Conservation (phyloP, 1,140 invertebrate genomes). For the Marisa cornuarietis region DNA sequence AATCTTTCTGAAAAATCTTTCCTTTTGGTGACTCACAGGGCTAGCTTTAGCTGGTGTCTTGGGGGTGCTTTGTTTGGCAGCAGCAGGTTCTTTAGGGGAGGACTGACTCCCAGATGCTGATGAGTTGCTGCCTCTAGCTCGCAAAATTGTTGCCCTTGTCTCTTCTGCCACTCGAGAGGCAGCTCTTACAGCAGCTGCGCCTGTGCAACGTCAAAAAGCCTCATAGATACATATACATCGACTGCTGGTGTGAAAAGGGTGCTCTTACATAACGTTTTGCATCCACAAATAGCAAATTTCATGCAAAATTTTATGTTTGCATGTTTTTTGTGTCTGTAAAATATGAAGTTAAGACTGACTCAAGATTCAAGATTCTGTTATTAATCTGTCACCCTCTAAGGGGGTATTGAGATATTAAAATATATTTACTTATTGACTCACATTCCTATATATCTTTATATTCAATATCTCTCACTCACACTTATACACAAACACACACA, state of each 20-base stretch:
- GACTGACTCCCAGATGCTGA: neutral
- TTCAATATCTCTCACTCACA: neutral
- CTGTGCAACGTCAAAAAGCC: slow-evolving; percentile 17
- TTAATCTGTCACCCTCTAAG: neutral
- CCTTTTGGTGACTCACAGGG: neutral
- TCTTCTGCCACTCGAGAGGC: slow-evolving; percentile 48
- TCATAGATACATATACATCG: too few relatives aligned
- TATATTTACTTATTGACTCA: neutral
- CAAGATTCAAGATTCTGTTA: neutral
- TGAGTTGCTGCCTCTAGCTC: slow-evolving; percentile 10
- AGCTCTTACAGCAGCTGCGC: slow-evolving; percentile 51
- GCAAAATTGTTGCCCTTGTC: slow-evolving; percentile 13
- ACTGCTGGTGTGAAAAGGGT: too few relatives aligned
- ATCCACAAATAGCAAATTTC: neutral
- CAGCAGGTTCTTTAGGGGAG: neutral
- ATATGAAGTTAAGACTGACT: neutral
- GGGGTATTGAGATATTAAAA: too few relatives aligned
- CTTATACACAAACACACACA: neutral
- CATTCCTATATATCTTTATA: neutral
- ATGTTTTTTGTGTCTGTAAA: neutral
- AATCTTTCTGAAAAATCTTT: neutral
- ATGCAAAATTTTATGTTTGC: neutral
- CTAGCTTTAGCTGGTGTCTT: neutral
- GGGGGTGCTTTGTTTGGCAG: neutral
- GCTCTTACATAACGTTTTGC: neutral